These are phyloP conservation scores for Atta texana DNA, from an alignment of 1,140 invertebrate species.

Conservation along the genomic window DNA sequence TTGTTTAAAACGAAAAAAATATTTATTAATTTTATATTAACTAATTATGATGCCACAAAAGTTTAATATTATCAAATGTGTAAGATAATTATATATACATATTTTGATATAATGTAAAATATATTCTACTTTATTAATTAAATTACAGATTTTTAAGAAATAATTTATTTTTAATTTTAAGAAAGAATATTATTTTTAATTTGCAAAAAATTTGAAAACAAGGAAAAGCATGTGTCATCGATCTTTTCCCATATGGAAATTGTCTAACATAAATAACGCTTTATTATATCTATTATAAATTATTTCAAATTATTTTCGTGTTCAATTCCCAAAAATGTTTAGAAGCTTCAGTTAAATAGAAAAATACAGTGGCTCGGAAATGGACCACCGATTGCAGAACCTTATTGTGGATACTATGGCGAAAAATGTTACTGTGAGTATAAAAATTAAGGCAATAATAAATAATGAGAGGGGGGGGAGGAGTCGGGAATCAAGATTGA, in stretches of 20 bases:
- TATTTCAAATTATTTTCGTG: background rate
- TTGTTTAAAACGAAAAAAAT: background rate
- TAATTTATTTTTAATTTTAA: background rate
- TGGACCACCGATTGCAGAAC: slow-evolving; percentile 95
- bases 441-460: too few relatives aligned
- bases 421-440: slow-evolving; percentile 96
- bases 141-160: background rate
- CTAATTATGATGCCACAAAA: background rate
- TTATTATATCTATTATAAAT: background rate
- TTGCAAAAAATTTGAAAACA: background rate
- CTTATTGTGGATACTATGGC: slow-evolving; percentile 95
- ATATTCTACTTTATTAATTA: background rate
- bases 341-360: slow-evolving; percentile 90
- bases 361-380: slow-evolving; percentile 93
- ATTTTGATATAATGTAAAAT: background rate
- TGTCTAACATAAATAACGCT: background rate
- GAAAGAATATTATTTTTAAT: background rate
- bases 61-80: background rate
- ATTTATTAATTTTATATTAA: background rate
- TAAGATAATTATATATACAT: background rate
- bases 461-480: too few relatives aligned
- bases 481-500: too few relatives aligned
- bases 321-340: slow-evolving; percentile 26
- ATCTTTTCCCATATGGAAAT: background rate
- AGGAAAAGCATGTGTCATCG: background rate